phyloP scores from a whole-genome alignment of 2,888 invertebrate species.

The Dasysyrphus albostriatus region DNA sequence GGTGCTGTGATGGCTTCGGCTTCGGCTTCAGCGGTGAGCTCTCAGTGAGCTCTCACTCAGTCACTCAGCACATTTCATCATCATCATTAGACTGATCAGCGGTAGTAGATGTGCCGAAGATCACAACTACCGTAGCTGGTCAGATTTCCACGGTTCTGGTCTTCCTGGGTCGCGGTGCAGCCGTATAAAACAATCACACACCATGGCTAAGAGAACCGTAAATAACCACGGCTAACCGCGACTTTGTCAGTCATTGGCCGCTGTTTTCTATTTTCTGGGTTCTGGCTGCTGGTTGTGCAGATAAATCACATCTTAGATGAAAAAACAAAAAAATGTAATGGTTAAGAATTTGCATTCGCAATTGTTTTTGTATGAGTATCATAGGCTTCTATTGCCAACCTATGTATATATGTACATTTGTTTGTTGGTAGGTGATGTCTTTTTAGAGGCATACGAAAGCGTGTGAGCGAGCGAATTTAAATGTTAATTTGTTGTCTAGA shows the following conservation, averaged over 20 bases:
- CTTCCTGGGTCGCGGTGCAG: constrained; percentile 75
- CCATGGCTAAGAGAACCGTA: constrained; percentile 65
- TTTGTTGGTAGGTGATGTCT: neutral
- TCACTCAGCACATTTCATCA: constrained; percentile 66
- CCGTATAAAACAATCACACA: constrained; percentile 66
- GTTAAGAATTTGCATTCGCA: constrained; percentile 51
- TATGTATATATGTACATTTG: neutral
- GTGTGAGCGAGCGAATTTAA: constrained; percentile 39
- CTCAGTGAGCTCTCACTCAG: constrained; percentile 41
- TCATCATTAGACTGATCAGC: constrained; percentile 64
- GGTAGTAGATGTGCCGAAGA: constrained; percentile 67
- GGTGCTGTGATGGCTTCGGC: constrained; percentile 5
- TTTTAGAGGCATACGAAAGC: neutral
- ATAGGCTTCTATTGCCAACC: neutral
- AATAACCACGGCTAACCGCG: constrained; percentile 74
- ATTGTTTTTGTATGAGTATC: constrained; percentile 40
- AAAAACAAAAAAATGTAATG: constrained; percentile 9
- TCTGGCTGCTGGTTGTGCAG: constrained; percentile 14
- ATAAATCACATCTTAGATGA: constrained; percentile 65
- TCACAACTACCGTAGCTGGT: constrained; percentile 76
- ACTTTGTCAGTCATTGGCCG: constrained; percentile 75
- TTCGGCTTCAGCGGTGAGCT: too few species aligned
- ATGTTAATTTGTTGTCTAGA: constrained; percentile 68
- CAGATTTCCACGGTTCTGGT: constrained; percentile 67
- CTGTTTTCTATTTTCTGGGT: constrained; percentile 22